Evolutionary conservation across 2,113 vertebrate genomes (phyloP).

Genomic region (Urocynchramus pylzowi): DNA sequence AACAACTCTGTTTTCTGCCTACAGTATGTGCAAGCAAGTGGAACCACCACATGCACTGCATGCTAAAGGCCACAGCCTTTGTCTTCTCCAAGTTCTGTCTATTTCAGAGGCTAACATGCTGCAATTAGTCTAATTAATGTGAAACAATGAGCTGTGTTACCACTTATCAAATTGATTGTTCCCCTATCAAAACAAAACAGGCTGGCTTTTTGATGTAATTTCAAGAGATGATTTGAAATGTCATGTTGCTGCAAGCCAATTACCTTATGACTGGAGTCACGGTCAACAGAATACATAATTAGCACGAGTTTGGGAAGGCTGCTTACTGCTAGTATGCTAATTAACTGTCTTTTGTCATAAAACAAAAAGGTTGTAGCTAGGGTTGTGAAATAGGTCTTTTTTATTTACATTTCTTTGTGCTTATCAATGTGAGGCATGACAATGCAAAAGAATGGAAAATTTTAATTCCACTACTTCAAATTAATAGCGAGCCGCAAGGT

Average conservation of each 20-base stretch:
- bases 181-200: constrained; percentile 89
- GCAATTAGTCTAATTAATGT: constrained; percentile 95
- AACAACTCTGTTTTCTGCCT: constrained; percentile 71
- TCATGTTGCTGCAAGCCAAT: constrained; percentile 92
- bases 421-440: constrained; percentile 76
- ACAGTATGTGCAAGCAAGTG: constrained; percentile 69
- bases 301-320: constrained; percentile 82
- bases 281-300: constrained; percentile 89
- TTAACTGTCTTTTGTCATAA: constrained; percentile 87
- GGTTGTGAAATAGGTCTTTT: constrained; percentile 77
- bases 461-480: constrained; percentile 70
- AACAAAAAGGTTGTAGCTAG: constrained; percentile 77
- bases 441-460: constrained; percentile 76
- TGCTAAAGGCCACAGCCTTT: constrained; percentile 81
- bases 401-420: constrained; percentile 82
- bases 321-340: constrained; percentile 85
- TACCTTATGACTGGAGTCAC: constrained; percentile 88
- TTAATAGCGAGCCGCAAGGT: constrained; percentile 64
- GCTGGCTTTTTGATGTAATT: constrained; percentile 89
- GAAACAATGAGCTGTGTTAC: constrained; percentile 91
- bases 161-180: constrained; percentile 96
- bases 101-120: constrained; percentile 83
- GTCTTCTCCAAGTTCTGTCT: constrained; percentile 81
- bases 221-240: constrained; percentile 93
- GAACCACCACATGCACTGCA: constrained; percentile 69